Conservation (phyloP, 2,888 invertebrate genomes). For the Phoenoteleia sp. region DNA sequence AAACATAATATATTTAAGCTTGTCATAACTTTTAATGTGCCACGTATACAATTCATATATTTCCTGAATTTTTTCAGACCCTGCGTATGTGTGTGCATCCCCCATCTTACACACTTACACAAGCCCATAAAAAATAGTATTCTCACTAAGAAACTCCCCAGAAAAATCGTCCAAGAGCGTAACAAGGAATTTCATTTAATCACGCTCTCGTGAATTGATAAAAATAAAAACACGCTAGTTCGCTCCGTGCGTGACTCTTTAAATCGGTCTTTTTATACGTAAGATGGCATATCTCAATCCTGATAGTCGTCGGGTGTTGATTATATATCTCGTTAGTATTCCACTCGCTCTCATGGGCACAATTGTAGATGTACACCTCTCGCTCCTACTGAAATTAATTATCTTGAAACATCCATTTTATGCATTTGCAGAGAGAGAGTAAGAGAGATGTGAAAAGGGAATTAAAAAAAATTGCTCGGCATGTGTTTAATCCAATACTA, state of each 20-base stretch:
- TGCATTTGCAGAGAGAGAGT: background rate
- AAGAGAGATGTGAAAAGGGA: too few relatives aligned
- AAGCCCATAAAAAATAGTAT: too few relatives aligned
- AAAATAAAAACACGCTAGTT: constrained; percentile 22
- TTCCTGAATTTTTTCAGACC: too few relatives aligned
- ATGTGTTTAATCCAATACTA: too few relatives aligned
- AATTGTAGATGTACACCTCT: constrained; percentile 4
- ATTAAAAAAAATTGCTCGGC: background rate
- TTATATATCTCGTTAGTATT: constrained; percentile 57
- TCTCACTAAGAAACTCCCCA: background rate
- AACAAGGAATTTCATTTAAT: constrained; percentile 37
- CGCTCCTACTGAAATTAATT: constrained; percentile 38
- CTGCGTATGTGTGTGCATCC: too few relatives aligned
- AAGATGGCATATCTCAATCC: constrained; percentile 31
- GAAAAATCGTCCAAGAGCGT: constrained; percentile 5
- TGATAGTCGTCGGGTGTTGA: constrained; percentile 44
- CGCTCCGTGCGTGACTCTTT: constrained; percentile 35
- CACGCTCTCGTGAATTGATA: constrained; percentile 33
- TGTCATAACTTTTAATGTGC: too few relatives aligned
- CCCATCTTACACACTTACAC: too few relatives aligned
- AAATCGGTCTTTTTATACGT: constrained; percentile 19
- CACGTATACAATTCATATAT: too few relatives aligned
- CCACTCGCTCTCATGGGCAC: constrained; percentile 32
- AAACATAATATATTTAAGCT: too few relatives aligned
- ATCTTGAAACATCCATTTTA: constrained; percentile 34